Evolutionary conservation across 2,888 invertebrate genomes (phyloP).

Genomic region (Acronicta alni): DNA sequence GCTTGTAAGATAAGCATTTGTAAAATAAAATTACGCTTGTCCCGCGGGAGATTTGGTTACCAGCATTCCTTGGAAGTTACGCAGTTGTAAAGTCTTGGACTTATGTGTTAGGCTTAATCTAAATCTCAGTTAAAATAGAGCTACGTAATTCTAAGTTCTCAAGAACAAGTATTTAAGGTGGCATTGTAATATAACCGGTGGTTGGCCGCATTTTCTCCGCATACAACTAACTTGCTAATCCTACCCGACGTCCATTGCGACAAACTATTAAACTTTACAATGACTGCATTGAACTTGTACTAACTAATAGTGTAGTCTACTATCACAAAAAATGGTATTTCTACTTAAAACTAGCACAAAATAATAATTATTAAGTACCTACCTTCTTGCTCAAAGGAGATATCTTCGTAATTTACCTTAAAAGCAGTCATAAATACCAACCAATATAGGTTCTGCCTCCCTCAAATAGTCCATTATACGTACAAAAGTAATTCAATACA

Average conservation of each 20-base stretch:
- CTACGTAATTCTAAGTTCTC: conserved; percentile 24
- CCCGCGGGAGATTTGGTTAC: conserved; percentile 41
- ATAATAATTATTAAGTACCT: no score
- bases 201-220: conserved; percentile 17
- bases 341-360: no score
- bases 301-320: not conserved
- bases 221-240: conserved; percentile 18
- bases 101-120: conserved; percentile 41
- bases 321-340: no score
- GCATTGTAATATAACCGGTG: conserved; percentile 12
- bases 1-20: conserved; percentile 50
- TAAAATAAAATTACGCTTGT: conserved; percentile 51
- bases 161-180: conserved; percentile 37
- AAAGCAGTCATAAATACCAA: conserved; percentile 54
- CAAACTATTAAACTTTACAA: conserved; percentile 23
- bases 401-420: conserved; percentile 38
- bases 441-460: conserved; percentile 45
- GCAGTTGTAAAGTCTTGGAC: conserved; percentile 36
- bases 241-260: conserved; percentile 15
- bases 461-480: conserved; percentile 53
- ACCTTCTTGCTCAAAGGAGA: no score
- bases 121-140: conserved; percentile 38
- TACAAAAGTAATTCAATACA: conserved; percentile 58
- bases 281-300: conserved; percentile 12
- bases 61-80: conserved; percentile 39